Evolutionary conservation across 2,888 invertebrate genomes (phyloP), one percentile per base, ranked within the genome.

Genomic region (Tanypteryx hageni): DNA sequence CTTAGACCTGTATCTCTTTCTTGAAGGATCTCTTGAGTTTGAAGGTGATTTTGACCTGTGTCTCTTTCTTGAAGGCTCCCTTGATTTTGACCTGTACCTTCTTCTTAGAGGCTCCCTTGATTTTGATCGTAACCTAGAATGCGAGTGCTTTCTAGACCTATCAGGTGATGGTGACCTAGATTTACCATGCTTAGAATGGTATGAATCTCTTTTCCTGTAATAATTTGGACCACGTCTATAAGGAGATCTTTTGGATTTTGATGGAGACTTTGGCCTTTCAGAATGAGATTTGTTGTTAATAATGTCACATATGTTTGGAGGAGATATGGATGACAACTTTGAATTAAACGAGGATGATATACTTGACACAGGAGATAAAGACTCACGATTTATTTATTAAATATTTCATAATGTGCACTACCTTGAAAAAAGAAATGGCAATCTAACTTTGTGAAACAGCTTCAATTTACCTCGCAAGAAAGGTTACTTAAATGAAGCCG

Each of bases 81-180:
- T 27, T 7, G 89, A 89, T 27, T 27, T 59, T 5, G 86, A 89
- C 27, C 61, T 31, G 9, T 44, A 18, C 0, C 64, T 59, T 44
- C 4, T 89, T 4, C 18, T 58, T 27, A 18, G 61, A 59, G 31
- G 61, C n/a, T 18, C 27, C 61, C 64, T 31, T 4, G 57, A 57
- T 57, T 13, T 56, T 58, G 85, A 85, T 22, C 85, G 56, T n/a
- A n/a, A n/a, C 58, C 57, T 85, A 18, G 31, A 31, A 31, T 18
- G 31, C 10, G 31, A 18, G 11, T 89, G 10, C 31, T 61, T 16
- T 44, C 89, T 89, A 44, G 89, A 27, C n/a, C n/a, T n/a, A n/a
- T n/a, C n/a, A n/a, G n/a, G n/a, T n/a, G n/a, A n/a, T 31, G 61
- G 64, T 0, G 89, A 89, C 27, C 89, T 89, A 1, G 83, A 83